Base-by-base conservation (phyloP, 1,140 invertebrate species). In the Drosophila kepulauana region DNA sequence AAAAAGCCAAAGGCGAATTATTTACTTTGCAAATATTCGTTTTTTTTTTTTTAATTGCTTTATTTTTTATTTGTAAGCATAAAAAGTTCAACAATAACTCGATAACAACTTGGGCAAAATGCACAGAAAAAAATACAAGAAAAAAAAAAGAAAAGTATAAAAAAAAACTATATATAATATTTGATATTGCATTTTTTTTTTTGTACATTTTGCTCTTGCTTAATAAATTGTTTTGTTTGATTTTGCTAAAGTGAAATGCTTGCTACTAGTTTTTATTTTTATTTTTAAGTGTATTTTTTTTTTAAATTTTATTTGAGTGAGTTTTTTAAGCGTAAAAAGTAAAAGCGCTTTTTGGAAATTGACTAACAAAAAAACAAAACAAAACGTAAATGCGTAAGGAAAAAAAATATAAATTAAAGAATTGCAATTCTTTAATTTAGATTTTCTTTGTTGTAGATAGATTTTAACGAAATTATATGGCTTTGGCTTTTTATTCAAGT, bases 1-100 rank as follows among this genome's bases (percentile, higher is more conserved):
- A 88, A 92, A 91, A 92, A 92, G 90, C 91, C 90, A 92, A 80
- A 92, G 87, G 84, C 89, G 52, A 11, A 11, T 49, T 49, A 49
- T 11, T 28, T 25, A 49, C 48, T 49, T 52, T 30, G 1, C 28
- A 66, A 76, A 65, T 70, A 78, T 8, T n/a, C 16, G n/a, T 78
- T 30, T 62, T 75, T 56, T 49, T 56, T 49, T 52, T 54, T 57
- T 63, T 51, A 25, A 63, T 73, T 43, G 41, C 8, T 35, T 7
- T 3, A 38, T 38, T 38, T 38, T 8, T 2, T 8, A 38, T 38
- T 38, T 38, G 35, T 38, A 41, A 66, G 58, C 64, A 51, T 38
- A 30, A 58, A 78, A 74, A 62, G 64, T 13, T 63, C 56, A 78
- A 76, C 68, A 68, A 78, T 69, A 77, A 76, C 71, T 62, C 49